Percentiles rank a stretch among this genome's conserved stretches.
These are phyloP conservation scores for Halictus ligatus DNA, from an alignment of 2,888 invertebrate genomes.

Conservation along the genomic window DNA sequence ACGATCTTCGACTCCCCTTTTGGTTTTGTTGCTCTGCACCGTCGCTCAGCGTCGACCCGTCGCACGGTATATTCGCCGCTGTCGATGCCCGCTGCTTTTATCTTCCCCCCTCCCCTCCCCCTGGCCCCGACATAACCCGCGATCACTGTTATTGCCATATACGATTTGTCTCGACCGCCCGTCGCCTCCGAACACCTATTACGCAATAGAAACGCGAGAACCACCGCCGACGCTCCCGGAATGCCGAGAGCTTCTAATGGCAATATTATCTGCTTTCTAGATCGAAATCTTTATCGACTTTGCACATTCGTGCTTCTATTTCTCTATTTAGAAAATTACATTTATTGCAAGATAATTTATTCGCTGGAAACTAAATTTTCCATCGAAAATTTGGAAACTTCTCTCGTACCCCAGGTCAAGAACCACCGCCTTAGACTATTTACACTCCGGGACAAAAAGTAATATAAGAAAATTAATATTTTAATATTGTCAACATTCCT, in stretches of 20 bases:
- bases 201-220: conserved; percentile 38
- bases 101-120: conserved; percentile 9
- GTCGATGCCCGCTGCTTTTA: conserved; percentile 67
- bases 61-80: conserved; percentile 49
- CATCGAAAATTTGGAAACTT: too few species aligned
- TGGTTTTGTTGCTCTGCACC: conserved; percentile 62
- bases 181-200: conserved; percentile 29
- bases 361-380: too few species aligned
- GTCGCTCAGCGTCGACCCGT: conserved; percentile 50
- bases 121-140: conserved; percentile 27
- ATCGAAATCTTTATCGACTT: too few species aligned
- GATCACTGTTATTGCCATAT: conserved; percentile 59
- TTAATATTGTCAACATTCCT: too few species aligned
- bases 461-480: too few species aligned
- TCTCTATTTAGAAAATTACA: too few species aligned
- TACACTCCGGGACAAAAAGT: too few species aligned
- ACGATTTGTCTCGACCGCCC: conserved; percentile 57
- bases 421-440: too few species aligned
- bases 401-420: too few species aligned
- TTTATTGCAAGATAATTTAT: too few species aligned
- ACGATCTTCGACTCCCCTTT: conserved; percentile 70
- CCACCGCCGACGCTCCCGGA: conserved; percentile 19
- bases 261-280: not conserved
- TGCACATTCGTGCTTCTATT: too few species aligned
- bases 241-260: not conserved